These are phyloP conservation scores for Boloria selene DNA, from an alignment of 2,888 invertebrate species.

Conservation along the genomic window DNA sequence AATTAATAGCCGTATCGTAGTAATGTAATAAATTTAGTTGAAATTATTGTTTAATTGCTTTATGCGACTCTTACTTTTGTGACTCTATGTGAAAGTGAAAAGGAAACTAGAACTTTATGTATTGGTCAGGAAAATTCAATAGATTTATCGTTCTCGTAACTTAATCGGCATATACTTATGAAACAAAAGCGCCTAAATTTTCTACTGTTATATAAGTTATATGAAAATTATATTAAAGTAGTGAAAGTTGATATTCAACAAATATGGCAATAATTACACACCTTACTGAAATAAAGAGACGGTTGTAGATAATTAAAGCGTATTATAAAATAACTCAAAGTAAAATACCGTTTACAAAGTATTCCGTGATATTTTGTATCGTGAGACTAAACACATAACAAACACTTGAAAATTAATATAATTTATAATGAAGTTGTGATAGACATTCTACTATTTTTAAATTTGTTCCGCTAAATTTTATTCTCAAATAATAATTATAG, in stretches of 20 bases:
- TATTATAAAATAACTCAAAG: constrained; percentile 9
- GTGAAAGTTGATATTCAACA: constrained; percentile 30
- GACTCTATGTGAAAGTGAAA: neutral
- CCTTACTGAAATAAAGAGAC: constrained; percentile 23
- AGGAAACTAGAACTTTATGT: no score
- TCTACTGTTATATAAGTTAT: constrained; percentile 12
- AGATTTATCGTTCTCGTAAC: no score
- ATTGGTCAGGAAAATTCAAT: no score
- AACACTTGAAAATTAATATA: neutral
- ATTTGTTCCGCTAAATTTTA: constrained; percentile 26
- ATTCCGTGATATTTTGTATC: neutral
- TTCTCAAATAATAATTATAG: constrained; percentile 24
- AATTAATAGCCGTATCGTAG: constrained; percentile 9
- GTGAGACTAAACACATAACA: neutral
- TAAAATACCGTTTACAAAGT: neutral
- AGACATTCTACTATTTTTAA: constrained; percentile 17
- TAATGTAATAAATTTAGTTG: neutral
- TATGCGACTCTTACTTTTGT: neutral
- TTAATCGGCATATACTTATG: no score
- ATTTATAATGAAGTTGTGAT: neutral
- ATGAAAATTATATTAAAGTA: constrained; percentile 22
- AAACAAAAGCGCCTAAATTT: neutral
- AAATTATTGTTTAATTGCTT: no score
- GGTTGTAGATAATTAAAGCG: constrained; percentile 23
- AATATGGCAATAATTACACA: constrained; percentile 31